phyloP scores from a whole-genome alignment of 1,140 invertebrate species.

The Psix sp. region DNA sequence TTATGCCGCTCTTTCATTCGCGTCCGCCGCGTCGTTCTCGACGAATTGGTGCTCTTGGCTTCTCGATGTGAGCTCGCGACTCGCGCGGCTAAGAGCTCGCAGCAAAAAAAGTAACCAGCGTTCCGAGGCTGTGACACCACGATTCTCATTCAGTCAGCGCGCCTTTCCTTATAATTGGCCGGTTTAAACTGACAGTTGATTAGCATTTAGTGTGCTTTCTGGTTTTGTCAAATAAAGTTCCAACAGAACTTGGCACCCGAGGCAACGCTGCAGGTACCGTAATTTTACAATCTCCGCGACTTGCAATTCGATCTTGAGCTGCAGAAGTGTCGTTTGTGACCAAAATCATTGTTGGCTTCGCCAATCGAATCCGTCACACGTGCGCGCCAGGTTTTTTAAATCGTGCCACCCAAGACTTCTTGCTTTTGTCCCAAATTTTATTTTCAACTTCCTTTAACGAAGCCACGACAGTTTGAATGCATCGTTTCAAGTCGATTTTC shows the following conservation, averaged over 20 bases:
- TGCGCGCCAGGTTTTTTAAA: constrained; percentile 5
- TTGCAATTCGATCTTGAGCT: background rate
- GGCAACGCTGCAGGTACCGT: constrained; percentile 35
- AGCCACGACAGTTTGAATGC: no score
- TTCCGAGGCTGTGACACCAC: background rate
- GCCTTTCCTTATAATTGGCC: background rate
- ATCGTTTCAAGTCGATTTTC: no score
- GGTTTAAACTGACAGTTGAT: background rate
- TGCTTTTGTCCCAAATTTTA: no score
- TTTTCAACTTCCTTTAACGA: no score
- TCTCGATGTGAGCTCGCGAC: constrained; percentile 44
- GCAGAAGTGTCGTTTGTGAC: background rate
- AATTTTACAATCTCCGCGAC: constrained; percentile 7
- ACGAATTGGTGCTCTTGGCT: constrained; percentile 39
- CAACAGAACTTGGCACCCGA: constrained; percentile 22
- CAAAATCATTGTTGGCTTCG: background rate
- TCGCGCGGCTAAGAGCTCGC: constrained; percentile 31
- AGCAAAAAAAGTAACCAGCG: constrained; percentile 26
- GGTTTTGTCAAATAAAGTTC: constrained; percentile 17
- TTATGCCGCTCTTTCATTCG: constrained; percentile 50
- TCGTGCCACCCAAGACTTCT: background rate
- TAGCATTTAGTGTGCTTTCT: background rate
- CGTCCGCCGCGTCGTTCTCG: constrained; percentile 45
- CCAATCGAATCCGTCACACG: background rate
- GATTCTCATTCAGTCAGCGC: background rate